Percentiles rank a stretch among this genome's conserved stretches.
Conservation (phyloP, 2,113 vertebrate species). For the Elephas maximus region DNA sequence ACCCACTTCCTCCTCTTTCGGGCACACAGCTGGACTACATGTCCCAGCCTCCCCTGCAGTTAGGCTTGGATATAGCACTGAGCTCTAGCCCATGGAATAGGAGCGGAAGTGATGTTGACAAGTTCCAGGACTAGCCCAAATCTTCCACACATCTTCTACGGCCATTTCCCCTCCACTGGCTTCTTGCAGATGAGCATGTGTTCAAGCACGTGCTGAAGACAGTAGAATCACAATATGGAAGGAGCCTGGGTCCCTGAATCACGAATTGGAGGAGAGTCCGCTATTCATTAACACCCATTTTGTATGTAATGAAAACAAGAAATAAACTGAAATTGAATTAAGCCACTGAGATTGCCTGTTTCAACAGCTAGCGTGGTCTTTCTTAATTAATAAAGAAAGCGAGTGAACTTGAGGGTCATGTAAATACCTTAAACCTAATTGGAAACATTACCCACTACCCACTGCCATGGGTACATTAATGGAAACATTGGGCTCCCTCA, state of each 20-base stretch:
- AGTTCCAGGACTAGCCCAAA: constrained; percentile 17
- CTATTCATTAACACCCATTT: constrained; percentile 10
- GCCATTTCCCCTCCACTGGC: not conserved
- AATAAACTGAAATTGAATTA: constrained; percentile 24
- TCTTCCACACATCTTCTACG: not conserved
- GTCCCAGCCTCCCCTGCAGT: not conserved
- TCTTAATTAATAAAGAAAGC: constrained; percentile 11
- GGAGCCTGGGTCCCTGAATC: not conserved
- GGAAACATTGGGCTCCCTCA: constrained; percentile 23
- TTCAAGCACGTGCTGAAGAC: constrained; percentile 13
- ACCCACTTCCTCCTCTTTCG: constrained; percentile 28
- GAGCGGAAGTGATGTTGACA: constrained; percentile 31
- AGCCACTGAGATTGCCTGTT: constrained; percentile 10
- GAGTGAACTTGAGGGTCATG: constrained; percentile 28
- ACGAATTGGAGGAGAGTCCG: not conserved
- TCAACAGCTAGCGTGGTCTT: constrained; percentile 18
- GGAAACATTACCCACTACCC: not conserved
- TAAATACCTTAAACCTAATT: constrained; percentile 49
- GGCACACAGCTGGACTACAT: not conserved
- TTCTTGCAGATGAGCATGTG: not conserved
- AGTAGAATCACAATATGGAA: constrained; percentile 14
- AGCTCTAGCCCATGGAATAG: constrained; percentile 8
- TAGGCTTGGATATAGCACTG: not conserved
- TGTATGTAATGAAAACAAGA: constrained; percentile 50
- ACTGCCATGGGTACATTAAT: not conserved